Evolutionary conservation across 2,797 vertebrate species (phyloP).

Genomic region (Chelon auratus): DNA sequence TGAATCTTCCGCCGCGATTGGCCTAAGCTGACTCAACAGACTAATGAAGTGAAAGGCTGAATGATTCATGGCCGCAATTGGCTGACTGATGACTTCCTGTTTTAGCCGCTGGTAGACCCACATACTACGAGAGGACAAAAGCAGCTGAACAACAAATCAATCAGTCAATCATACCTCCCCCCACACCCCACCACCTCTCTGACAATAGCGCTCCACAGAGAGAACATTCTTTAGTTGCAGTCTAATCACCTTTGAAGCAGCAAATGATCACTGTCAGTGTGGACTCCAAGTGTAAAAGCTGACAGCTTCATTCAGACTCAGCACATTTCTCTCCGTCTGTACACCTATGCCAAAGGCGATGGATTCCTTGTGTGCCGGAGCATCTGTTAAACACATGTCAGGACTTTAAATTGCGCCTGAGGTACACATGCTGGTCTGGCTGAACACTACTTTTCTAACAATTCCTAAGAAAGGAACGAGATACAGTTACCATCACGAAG

Average conservation of each 20-base stretch:
- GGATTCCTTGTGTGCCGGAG: constrained; percentile 40
- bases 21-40: constrained; percentile 55
- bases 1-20: constrained; percentile 29
- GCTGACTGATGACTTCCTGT: constrained; percentile 71
- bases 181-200: not conserved
- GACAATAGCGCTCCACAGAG: constrained; percentile 43
- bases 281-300: constrained; percentile 43
- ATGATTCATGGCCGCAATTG: constrained; percentile 57
- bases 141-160: constrained; percentile 59
- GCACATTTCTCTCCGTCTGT: constrained; percentile 48
- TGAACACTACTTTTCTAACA: constrained; percentile 3
- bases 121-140: constrained; percentile 27
- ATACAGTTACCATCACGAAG: constrained; percentile 1
- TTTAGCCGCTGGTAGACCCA: constrained; percentile 16
- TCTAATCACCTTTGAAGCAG: constrained; percentile 59
- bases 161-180: constrained; percentile 60
- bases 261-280: constrained; percentile 50
- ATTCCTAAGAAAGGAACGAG: constrained; percentile 3
- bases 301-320: constrained; percentile 53
- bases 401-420: constrained; percentile 50
- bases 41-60: constrained; percentile 54
- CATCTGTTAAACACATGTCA: constrained; percentile 71
- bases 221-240: constrained; percentile 43
- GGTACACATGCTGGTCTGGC: constrained; percentile 17
- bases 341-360: constrained; percentile 51